Base-by-base conservation (phyloP, 2,888 invertebrate genomes). In the Lobophora halterata region DNA sequence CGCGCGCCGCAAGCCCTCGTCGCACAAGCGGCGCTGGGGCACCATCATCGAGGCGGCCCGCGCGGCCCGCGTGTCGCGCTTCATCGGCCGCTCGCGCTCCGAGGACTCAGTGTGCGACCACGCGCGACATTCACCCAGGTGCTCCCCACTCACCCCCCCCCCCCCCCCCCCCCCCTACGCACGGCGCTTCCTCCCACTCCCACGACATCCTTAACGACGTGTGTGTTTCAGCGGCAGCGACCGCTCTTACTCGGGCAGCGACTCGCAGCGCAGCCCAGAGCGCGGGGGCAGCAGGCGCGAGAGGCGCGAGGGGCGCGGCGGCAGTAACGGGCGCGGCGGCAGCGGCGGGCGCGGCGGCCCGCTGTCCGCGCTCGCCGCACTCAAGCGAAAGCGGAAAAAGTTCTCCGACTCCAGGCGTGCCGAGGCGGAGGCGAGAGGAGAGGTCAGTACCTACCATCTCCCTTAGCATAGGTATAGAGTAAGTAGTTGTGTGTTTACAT, bases 21-120 rank as follows among this genome's bases (percentile, higher is more conserved):
- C 91, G 4, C 93, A 93, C 76, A 94, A 94, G 76, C 91, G 93
- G 17, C 90, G 93, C 59, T 94, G 94, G 94, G 94, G 93, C 45
- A 95, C 95, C 20, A 88, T 96, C 45, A 95, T 96, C 68, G 95
- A 96, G 71, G 95, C 96, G 25, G 95, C 96, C 21, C 93, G 94
- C 65, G 91, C 93, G 44, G 95, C 94, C 13, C 90, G 92, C 60
- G 94, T 95, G 28, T 93, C 94, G 12, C 90, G 94, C 48, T 89
- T 96, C 61, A 93, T 95, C 51, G 95, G 95, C 14, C 90, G 94
- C 53, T 92, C 92, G 26, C 70, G 86, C 49, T 95, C 95, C 1
- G 95, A 96, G 77, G 96, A 96, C 74, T 96, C 95, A 5, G 95
- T 96, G 31, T 89, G 89, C 65, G 89, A 89, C 48, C 88, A 59